Evolutionary conservation across 2,113 vertebrate species (phyloP).

Genomic region (Myanophis thanlyinensis): DNA sequence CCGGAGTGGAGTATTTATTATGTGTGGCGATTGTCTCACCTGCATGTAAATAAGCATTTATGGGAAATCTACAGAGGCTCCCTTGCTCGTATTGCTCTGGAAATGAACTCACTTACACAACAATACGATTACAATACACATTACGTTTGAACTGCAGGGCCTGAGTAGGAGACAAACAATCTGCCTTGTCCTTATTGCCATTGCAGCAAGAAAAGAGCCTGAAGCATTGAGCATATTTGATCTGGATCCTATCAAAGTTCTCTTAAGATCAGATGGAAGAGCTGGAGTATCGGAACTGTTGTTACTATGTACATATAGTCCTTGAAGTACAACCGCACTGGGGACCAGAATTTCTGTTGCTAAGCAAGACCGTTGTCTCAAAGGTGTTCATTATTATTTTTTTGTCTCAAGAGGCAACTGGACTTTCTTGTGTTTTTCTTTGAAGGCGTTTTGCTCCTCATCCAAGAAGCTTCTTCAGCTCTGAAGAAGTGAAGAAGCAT

Average conservation of each 20-base stretch:
- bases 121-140: neutral
- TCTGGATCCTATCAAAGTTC: neutral
- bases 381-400: no score
- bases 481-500: no score
- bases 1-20: neutral
- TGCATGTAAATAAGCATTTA: neutral
- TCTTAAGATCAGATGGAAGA: neutral
- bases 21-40: neutral
- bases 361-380: neutral
- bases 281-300: neutral
- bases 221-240: neutral
- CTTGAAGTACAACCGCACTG: neutral
- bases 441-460: no score
- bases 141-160: neutral
- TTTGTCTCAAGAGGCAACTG: no score
- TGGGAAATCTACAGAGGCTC: neutral
- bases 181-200: neutral
- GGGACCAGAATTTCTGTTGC: neutral
- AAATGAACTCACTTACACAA: neutral
- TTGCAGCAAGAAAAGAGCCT: neutral
- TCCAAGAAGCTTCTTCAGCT: no score
- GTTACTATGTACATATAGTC: neutral
- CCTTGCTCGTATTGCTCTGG: neutral
- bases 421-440: no score
- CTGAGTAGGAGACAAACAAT: neutral